phyloP scores from a whole-genome alignment of 2,113 vertebrate genomes.

The Mormyrus lacerda region DNA sequence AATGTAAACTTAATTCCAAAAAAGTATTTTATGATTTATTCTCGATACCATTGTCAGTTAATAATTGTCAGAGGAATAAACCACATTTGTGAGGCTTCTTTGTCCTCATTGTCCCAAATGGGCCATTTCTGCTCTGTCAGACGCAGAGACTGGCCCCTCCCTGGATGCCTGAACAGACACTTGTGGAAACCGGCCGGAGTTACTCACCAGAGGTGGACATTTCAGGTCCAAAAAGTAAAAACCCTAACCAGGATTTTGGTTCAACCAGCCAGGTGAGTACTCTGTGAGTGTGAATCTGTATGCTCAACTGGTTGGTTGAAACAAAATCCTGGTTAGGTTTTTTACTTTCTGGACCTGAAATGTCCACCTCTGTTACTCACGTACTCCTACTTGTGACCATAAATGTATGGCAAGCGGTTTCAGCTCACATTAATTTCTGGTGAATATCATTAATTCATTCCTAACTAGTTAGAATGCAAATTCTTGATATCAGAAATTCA shows the following conservation, averaged over 20 bases:
- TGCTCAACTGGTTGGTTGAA: too few relatives aligned
- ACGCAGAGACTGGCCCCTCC: neutral
- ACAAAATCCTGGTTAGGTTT: too few relatives aligned
- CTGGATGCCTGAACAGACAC: neutral
- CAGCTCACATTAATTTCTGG: neutral
- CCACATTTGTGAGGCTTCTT: neutral
- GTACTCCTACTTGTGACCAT: neutral
- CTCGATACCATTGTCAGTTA: neutral
- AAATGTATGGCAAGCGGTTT: neutral
- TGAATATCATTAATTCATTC: neutral
- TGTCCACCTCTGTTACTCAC: too few relatives aligned
- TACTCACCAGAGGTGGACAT: too few relatives aligned
- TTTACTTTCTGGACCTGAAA: too few relatives aligned
- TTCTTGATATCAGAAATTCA: neutral
- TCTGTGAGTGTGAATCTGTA: too few relatives aligned
- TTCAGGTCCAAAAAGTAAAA: too few relatives aligned
- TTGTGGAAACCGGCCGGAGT: neutral
- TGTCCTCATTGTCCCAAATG: neutral
- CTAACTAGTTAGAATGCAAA: too few relatives aligned
- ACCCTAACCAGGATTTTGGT: too few relatives aligned
- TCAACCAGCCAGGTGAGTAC: too few relatives aligned
- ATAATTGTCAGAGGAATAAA: neutral
- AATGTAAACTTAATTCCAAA: neutral
- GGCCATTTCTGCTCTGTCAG: neutral
- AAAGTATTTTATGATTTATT: neutral